Evolutionary conservation across 2,888 invertebrate species (phyloP).

Genomic region (Dolichomitus sp.): DNA sequence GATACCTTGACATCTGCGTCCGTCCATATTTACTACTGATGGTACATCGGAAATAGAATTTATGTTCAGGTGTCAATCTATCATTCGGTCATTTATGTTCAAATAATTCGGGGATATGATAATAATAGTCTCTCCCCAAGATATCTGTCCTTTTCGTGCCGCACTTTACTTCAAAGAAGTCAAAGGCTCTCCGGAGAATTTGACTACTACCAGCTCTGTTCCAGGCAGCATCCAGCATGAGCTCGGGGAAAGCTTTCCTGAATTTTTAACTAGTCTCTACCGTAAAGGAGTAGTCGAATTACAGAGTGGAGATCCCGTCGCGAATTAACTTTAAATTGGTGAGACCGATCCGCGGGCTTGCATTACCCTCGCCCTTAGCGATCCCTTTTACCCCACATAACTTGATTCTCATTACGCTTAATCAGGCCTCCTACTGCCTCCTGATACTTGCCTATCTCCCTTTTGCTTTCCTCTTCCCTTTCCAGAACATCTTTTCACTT

Average conservation of each 20-base stretch:
- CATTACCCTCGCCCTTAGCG: constrained; percentile 4
- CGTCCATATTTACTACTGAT: background rate
- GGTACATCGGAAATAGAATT: background rate
- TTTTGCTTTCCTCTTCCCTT: background rate
- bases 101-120: background rate
- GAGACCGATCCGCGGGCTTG: constrained; percentile 23
- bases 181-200: constrained; percentile 1
- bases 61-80: background rate
- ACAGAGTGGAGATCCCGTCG: constrained; percentile 46
- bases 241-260: constrained; percentile 39
- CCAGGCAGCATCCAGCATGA: constrained; percentile 1
- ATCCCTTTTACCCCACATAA: constrained; percentile 54
- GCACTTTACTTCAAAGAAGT: constrained; percentile 2
- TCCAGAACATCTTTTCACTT: background rate
- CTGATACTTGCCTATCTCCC: constrained; percentile 2
- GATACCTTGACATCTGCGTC: constrained; percentile 31
- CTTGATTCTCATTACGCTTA: constrained; percentile 58
- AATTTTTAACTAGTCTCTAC: constrained; percentile 53
- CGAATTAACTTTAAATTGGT: constrained; percentile 57
- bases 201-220: background rate
- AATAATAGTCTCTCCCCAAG: background rate
- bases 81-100: background rate
- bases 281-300: constrained; percentile 51
- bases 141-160: background rate
- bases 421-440: constrained; percentile 36